Conservation (phyloP, 1,140 invertebrate species). For the Apis mellifera region Amel_HAv3.1 CM009944.2:10266501-10267000, state of each 20-base stretch:
- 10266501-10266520: constrained; percentile 73
- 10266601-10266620: constrained; percentile 28
- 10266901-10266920: not conserved
- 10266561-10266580: constrained; percentile 64
- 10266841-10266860: not conserved
- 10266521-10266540: constrained; percentile 77
- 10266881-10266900: too few species aligned
- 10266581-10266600: constrained; percentile 45
- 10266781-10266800: constrained; percentile 55
- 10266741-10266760: constrained; percentile 60
- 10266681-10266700: not conserved
- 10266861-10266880: too few species aligned
- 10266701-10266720: not conserved
- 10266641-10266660: not conserved
- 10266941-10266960: constrained; percentile 62
- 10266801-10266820: not conserved
- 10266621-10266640: not conserved
- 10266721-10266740: not conserved
- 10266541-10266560: constrained; percentile 78
- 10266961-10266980: constrained; percentile 62
- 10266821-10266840: not conserved
- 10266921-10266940: constrained; percentile 58
- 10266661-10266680: not conserved
- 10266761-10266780: constrained; percentile 65
- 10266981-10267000: constrained; percentile 65